A percentile compares a stretch with the other conserved stretches of the same genome.
Evolutionary conservation across 37 sponge, comb jelly and placozoan genomes (phyloP).

Genomic region (Mnemiopsis leidyi): DNA sequence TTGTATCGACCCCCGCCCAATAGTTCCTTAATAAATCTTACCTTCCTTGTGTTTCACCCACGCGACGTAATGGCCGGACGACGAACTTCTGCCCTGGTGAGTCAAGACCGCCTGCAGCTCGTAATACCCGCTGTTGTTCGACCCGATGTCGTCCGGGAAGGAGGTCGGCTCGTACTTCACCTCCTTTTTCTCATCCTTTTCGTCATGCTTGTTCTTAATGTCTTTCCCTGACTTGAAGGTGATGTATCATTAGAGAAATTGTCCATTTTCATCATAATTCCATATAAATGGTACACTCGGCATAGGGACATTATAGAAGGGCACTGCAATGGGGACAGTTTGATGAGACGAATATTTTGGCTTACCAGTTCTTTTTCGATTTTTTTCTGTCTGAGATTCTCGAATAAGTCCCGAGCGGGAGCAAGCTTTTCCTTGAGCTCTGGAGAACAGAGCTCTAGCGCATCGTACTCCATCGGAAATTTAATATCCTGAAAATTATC

Average conservation of each 20-base stretch:
- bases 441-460: slow-evolving; percentile 86
- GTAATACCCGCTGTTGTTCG: slow-evolving; percentile 95
- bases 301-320: too few relatives aligned
- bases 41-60: slow-evolving; percentile 76
- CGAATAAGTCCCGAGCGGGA: slow-evolving; percentile 70
- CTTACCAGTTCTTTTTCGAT: slow-evolving; percentile 58
- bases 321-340: too few relatives aligned
- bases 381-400: slow-evolving; percentile 52
- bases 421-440: slow-evolving; percentile 83
- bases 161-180: slow-evolving; percentile 73
- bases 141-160: slow-evolving; percentile 86
- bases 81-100: slow-evolving; percentile 90
- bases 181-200: not conserved
- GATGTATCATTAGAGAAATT: too few relatives aligned
- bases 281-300: too few relatives aligned
- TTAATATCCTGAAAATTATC: slow-evolving; percentile 84
- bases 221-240: slow-evolving; percentile 68
- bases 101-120: slow-evolving; percentile 93
- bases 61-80: slow-evolving; percentile 95
- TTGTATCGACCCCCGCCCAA: too few relatives aligned
- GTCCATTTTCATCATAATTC: too few relatives aligned
- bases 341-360: too few relatives aligned
- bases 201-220: slow-evolving; percentile 80
- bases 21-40: too few relatives aligned
- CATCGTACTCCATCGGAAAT: slow-evolving; percentile 80